Evolutionary conservation across 2,113 vertebrate genomes (phyloP).

Genomic region (Edolisoma coerulescens): DNA sequence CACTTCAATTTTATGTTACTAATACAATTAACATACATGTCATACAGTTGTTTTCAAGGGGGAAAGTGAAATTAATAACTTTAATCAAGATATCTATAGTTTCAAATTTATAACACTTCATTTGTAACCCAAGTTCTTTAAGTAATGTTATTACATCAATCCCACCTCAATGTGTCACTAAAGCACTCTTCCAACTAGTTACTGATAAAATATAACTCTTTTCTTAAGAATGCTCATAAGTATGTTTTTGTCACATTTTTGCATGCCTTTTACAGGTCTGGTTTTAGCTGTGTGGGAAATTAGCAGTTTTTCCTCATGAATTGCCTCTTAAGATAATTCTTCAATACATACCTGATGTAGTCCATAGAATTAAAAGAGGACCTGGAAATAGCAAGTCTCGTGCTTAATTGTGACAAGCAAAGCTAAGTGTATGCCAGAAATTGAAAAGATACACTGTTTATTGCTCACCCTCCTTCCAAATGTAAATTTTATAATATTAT

Average conservation of each 20-base stretch:
- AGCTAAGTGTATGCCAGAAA: not conserved
- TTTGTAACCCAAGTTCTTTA: not conserved
- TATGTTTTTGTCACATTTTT: not conserved
- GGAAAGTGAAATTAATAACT: not conserved
- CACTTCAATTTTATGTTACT: constrained; percentile 27
- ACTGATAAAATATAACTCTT: not conserved
- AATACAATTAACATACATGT: not conserved
- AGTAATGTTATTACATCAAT: not conserved
- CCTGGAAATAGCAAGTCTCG: not conserved
- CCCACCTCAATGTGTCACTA: not conserved
- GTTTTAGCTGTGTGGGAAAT: not conserved
- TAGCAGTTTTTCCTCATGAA: not conserved
- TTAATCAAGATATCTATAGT: not conserved
- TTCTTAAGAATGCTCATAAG: not conserved
- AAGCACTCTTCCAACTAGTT: not conserved
- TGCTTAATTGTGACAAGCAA: not conserved
- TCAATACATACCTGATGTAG: not conserved
- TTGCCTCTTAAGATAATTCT: not conserved
- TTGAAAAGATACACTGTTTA: not conserved
- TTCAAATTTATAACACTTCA: constrained; percentile 2
- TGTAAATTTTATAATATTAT: not conserved
- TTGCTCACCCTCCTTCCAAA: not conserved
- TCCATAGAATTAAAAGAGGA: not conserved
- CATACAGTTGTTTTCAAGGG: constrained; percentile 15
- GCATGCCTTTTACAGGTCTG: not conserved